phyloP scores from a whole-genome alignment of 1,140 invertebrate species.

The Ptiloglossa arizonensis region DNA sequence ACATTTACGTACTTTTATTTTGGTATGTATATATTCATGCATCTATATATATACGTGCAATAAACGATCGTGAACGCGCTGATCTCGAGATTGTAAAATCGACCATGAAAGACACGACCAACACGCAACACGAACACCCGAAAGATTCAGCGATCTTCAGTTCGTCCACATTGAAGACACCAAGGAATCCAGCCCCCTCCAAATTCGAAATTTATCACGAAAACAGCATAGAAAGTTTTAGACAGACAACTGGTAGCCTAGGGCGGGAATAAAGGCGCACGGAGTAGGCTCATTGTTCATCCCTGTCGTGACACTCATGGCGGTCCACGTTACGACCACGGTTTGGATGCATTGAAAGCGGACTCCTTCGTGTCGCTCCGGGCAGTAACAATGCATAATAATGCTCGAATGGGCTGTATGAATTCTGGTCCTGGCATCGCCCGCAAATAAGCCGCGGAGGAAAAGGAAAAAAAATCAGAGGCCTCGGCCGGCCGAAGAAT shows the following conservation, averaged over 20 bases:
- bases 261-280: background rate
- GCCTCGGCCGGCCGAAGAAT: background rate
- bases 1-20: no score
- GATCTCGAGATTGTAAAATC: no score
- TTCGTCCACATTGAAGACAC: no score
- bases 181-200: no score
- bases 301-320: slow-evolving; percentile 32
- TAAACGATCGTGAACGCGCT: no score
- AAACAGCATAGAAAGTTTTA: slow-evolving; percentile 13
- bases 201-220: background rate
- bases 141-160: no score
- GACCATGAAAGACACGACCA: no score
- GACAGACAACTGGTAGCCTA: background rate
- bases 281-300: slow-evolving; percentile 37
- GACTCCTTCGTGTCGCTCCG: slow-evolving; percentile 26
- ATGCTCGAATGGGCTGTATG: slow-evolving; percentile 37
- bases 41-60: no score
- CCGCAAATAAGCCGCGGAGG: slow-evolving; percentile 22
- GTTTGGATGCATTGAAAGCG: slow-evolving; percentile 37
- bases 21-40: no score
- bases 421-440: slow-evolving; percentile 42
- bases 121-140: no score
- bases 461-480: background rate
- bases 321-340: slow-evolving; percentile 15
- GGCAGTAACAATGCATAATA: slow-evolving; percentile 51